These are phyloP conservation scores for Rhincodon typus DNA, from an alignment of 2,797 vertebrate species.

Conservation along the genomic window DNA sequence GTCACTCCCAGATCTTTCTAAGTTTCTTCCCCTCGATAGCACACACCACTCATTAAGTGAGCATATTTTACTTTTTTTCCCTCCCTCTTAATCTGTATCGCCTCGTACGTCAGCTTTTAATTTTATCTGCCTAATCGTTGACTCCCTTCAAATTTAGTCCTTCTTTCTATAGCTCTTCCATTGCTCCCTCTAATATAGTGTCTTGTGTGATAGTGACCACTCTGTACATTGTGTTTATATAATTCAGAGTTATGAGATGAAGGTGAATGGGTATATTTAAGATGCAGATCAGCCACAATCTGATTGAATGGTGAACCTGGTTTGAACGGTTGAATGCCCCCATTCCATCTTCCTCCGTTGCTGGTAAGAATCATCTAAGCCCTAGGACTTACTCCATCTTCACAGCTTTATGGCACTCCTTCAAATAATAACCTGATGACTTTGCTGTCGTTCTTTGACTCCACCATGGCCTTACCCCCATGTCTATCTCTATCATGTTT, in stretches of 20 bases:
- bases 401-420: background rate
- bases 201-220: background rate
- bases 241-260: background rate
- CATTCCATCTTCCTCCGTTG: background rate
- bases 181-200: background rate
- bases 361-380: background rate
- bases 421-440: background rate
- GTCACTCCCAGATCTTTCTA: slow-evolving; percentile 6
- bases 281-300: background rate
- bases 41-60: background rate
- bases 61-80: background rate
- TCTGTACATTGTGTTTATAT: background rate
- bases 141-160: background rate
- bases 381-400: background rate
- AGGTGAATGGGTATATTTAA: background rate
- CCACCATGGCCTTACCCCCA: too few relatives aligned
- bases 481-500: too few relatives aligned
- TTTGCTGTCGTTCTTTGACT: too few relatives aligned
- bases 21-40: background rate
- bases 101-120: background rate
- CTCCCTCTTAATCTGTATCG: background rate
- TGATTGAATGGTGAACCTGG: background rate
- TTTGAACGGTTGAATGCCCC: background rate
- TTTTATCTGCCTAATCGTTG: background rate
- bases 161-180: background rate